Percentiles rank a stretch among this genome's conserved stretches.
Conservation (phyloP, 2,113 vertebrate genomes). For the Chauna torquata region DNA sequence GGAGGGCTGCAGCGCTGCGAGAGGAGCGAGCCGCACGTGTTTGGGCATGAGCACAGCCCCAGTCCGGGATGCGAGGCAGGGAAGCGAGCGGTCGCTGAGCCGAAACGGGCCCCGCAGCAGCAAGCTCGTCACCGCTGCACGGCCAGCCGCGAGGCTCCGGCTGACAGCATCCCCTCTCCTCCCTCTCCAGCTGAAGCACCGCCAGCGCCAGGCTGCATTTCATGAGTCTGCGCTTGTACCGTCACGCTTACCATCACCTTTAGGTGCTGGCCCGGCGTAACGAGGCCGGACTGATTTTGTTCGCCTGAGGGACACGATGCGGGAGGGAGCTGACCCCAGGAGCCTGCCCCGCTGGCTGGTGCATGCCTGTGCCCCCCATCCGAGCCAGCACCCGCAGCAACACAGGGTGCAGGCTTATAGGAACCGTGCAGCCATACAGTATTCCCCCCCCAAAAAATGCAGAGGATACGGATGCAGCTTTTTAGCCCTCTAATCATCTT, state of each 20-base stretch:
- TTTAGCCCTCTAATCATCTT: slow-evolving; percentile 53
- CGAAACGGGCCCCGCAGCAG: not conserved
- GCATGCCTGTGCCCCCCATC: not conserved
- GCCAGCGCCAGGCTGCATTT: fast-evolving
- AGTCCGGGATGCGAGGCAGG: not conserved
- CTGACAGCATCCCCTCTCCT: not conserved
- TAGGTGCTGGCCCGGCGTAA: not conserved
- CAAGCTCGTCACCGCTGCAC: fast-evolving
- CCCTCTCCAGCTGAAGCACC: not conserved
- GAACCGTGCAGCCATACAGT: fast-evolving
- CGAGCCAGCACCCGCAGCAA: not conserved
- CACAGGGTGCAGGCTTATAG: not conserved
- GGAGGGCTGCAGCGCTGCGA: not conserved
- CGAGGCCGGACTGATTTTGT: not conserved
- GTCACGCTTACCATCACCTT: not conserved
- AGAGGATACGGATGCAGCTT: slow-evolving; percentile 24
- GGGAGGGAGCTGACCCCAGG: not conserved
- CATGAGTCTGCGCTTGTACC: not conserved
- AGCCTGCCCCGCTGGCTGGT: too few relatives aligned
- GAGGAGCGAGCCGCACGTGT: not conserved
- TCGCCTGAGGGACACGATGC: not conserved
- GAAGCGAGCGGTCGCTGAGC: not conserved
- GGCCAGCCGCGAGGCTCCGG: not conserved
- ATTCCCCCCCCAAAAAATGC: not conserved
- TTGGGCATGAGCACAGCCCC: not conserved